Evolutionary conservation across 2,113 vertebrate species (phyloP).

Genomic region (Dolichallabes microphthalmus): DNA sequence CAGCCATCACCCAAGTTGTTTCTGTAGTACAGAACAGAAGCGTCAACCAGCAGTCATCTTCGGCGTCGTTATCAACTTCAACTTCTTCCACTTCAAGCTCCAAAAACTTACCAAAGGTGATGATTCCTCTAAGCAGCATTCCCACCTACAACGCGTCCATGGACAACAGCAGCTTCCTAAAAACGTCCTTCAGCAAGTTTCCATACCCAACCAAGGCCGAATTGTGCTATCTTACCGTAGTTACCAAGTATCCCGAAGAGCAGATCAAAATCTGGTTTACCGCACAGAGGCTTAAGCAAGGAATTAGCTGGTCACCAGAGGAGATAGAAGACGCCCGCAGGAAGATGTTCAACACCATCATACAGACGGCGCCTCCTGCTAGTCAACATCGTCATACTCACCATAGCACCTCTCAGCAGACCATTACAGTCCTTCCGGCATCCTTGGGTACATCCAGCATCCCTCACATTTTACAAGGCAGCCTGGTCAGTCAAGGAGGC

Average conservation of each 20-base stretch:
- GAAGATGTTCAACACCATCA: constrained; percentile 98
- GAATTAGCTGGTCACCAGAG: constrained; percentile 99
- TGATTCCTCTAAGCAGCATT: constrained; percentile 98
- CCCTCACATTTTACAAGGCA: constrained; percentile 88
- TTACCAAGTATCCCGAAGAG: constrained; percentile 96
- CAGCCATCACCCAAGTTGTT: constrained; percentile 87
- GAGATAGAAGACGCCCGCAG: constrained; percentile 97
- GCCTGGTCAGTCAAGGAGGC: constrained; percentile 83
- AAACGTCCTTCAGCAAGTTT: constrained; percentile 97
- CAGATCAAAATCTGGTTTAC: constrained; percentile 99
- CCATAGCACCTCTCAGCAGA: constrained; percentile 67
- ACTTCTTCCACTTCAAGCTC: constrained; percentile 64
- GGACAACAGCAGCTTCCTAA: constrained; percentile 95
- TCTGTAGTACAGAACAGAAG: constrained; percentile 83
- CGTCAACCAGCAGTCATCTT: constrained; percentile 66
- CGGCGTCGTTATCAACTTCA: constrained; percentile 63
- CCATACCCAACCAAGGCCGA: constrained; percentile 97
- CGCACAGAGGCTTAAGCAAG: constrained; percentile 94
- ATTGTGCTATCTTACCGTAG: constrained; percentile 96
- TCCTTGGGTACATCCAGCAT: constrained; percentile 80
- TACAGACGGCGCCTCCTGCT: constrained; percentile 82
- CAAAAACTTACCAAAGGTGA: constrained; percentile 94
- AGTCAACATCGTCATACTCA: constrained; percentile 65
- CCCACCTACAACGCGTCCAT: constrained; percentile 93
- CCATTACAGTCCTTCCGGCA: constrained; percentile 89